Evolutionary conservation across 1,140 invertebrate species (phyloP).

Genomic region (Lutraria rhynchaena): DNA sequence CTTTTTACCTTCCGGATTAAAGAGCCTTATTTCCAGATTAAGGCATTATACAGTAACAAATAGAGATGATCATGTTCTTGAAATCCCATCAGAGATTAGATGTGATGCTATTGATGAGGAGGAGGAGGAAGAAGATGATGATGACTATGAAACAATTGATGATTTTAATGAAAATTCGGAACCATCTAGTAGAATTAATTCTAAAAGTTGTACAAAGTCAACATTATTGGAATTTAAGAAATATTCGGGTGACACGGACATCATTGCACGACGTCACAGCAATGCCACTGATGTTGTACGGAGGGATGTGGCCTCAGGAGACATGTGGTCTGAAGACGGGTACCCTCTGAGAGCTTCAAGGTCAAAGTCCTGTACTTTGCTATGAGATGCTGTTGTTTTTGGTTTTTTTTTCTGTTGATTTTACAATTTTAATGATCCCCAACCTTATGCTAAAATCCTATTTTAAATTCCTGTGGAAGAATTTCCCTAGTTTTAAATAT

Average conservation of each 20-base stretch:
- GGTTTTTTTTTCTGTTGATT: too few species aligned
- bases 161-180: not conserved
- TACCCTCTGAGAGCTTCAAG: not conserved
- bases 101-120: not conserved
- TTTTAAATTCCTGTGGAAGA: too few species aligned
- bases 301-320: not conserved
- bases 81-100: not conserved
- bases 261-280: constrained; percentile 1
- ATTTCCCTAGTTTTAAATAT: too few species aligned
- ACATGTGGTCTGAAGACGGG: not conserved
- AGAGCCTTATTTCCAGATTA: not conserved
- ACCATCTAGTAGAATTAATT: not conserved
- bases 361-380: constrained; percentile 34
- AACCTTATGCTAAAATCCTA: too few species aligned
- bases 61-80: not conserved
- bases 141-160: not conserved
- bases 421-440: too few species aligned
- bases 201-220: not conserved
- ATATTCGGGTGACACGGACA: not conserved
- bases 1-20: not conserved
- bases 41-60: not conserved
- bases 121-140: not conserved
- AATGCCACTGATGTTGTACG: constrained; percentile 4
- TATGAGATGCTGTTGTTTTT: too few species aligned
- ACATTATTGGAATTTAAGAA: not conserved